Base-by-base conservation (phyloP, 2,113 vertebrate species). In the Serilophus lunatus region DNA sequence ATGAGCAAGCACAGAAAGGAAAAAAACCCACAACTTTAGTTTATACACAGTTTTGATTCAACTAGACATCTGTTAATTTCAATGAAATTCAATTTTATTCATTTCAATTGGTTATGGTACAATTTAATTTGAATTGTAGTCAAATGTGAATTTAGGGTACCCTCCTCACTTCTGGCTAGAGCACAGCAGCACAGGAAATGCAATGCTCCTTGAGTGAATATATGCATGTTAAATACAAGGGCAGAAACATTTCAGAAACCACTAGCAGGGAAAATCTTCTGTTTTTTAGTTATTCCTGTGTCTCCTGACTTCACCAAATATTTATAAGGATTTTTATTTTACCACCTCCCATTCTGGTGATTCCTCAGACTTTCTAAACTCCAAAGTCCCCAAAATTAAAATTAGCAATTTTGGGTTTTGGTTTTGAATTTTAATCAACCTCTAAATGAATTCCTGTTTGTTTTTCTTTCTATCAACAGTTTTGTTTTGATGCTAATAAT, bases 21-120 rank as follows among this genome's bases (percentile, higher is more conserved):
- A 69, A 68, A 29, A 6, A 1, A 4, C 0, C 2, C 10, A 9
- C 15, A 9, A 22, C 42, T 49, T 68, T 80, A 31, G 47, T 36
- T 60, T 4, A 19, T 17, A 12, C 6, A 36, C 0, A 29, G 15
- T 74, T 82, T 76, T 10, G 56, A 56, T 69, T 51, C 63, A 79
- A 18, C 12, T 51, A 57, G 35, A 53, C 8, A 42, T 79, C 8
- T 47, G 17, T 70, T 72, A 35, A 42, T 38, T 66, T 57, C 38
- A 12, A 9, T 25, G 23, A 31, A 47, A 53, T 68, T 75, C 28
- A n/a, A 5, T 54, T 40, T 51, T 29, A 31, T 40, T 75, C 0
- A 12, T 40, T 75, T 68, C 7, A n/a, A 8, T 53, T n/a, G 70
- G 1, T 23, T 63, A 2, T 8, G n/a, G 57, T 45, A 10, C 20